Evolutionary conservation across 2,113 vertebrate genomes (phyloP).

Genomic region (Glaucidium brasilianum): DNA sequence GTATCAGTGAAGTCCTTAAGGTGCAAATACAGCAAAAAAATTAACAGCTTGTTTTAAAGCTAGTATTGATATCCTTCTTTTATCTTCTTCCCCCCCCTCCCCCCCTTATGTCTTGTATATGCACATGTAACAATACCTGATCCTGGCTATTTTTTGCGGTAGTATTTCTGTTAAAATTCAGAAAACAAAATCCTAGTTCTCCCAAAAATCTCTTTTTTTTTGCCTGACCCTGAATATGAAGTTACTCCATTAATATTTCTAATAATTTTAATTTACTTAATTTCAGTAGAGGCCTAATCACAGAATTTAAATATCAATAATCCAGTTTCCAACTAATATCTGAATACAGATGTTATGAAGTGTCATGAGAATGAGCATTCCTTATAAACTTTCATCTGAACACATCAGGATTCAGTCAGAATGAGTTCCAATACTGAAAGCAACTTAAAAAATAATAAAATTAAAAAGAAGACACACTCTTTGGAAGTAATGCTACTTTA

Average conservation of each 20-base stretch:
- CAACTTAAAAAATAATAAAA: neutral
- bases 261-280: neutral
- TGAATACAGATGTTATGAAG: neutral
- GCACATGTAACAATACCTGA: too few relatives aligned
- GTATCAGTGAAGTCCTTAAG: neutral
- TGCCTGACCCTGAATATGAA: neutral
- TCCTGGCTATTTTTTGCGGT: too few relatives aligned
- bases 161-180: neutral
- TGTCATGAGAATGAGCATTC: neutral
- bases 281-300: neutral
- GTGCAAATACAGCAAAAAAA: neutral
- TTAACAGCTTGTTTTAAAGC: neutral
- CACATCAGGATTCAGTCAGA: neutral
- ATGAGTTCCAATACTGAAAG: neutral
- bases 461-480: neutral
- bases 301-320: neutral
- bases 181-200: neutral
- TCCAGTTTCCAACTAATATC: neutral
- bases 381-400: neutral
- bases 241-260: neutral
- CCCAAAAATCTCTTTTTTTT: neutral
- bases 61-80: neutral
- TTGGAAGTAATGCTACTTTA: neutral
- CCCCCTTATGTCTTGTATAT: too few relatives aligned
- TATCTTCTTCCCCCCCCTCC: too few relatives aligned